Evolutionary conservation across 1,140 invertebrate species (phyloP).

Genomic region (Coptotermes formosanus): DNA sequence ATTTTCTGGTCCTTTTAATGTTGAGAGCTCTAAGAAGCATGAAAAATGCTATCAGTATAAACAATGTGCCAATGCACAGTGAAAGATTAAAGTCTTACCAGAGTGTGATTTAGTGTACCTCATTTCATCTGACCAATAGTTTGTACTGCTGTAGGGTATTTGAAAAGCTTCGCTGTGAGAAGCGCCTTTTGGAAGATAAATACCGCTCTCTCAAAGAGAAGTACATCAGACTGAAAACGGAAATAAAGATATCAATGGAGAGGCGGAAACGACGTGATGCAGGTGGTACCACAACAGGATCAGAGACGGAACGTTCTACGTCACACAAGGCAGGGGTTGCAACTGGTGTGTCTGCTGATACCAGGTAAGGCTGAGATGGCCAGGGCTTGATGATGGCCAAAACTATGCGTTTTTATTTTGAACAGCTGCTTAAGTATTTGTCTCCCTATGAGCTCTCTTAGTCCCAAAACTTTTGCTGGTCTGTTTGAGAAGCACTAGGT

Average conservation of each 20-base stretch:
- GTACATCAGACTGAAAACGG: conserved; percentile 73
- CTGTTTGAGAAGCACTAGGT: no score
- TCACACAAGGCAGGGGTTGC: conserved; percentile 52
- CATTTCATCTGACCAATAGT: no score
- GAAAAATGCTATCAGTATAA: no score
- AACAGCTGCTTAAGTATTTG: not conserved
- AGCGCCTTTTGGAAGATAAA: conserved; percentile 70
- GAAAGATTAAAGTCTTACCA: not conserved
- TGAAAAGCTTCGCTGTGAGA: conserved; percentile 69
- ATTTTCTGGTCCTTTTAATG: no score
- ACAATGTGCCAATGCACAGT: no score
- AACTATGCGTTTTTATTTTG: not conserved
- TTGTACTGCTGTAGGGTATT: conserved; percentile 31
- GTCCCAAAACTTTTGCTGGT: not conserved
- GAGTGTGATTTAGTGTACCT: no score
- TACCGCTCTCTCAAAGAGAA: conserved; percentile 79
- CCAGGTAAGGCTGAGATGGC: not conserved
- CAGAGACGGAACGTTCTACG: conserved; percentile 72
- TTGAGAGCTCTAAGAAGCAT: no score
- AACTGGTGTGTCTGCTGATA: not conserved
- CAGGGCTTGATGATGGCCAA: not conserved
- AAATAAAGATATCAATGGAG: conserved; percentile 66
- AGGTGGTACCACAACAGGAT: conserved; percentile 55
- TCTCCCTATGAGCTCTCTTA: not conserved
- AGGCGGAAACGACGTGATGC: conserved; percentile 30